A percentile compares a stretch with the other conserved stretches of the same genome.
Conservation (phyloP, 2,113 vertebrate genomes). For the Porphyrio hochstetteri region DNA sequence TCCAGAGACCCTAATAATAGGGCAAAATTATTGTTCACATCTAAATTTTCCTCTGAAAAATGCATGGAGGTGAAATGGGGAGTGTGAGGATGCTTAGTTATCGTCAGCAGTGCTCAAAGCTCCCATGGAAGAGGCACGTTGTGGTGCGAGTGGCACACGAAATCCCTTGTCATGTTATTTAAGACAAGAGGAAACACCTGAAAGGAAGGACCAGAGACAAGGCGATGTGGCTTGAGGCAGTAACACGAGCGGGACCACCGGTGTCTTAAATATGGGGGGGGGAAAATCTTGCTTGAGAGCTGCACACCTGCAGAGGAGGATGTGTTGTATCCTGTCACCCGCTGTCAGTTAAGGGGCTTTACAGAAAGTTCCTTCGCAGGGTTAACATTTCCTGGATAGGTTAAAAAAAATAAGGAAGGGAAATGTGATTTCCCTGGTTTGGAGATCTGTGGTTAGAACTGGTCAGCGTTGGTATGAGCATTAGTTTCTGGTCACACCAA, state of each 20-base stretch:
- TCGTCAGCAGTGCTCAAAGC: neutral
- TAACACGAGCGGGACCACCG: fast-evolving
- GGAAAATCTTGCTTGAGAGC: neutral
- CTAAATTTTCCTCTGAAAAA: neutral
- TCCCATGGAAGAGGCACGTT: neutral
- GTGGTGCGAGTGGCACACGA: fast-evolving
- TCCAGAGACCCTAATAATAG: neutral
- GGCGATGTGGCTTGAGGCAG: neutral
- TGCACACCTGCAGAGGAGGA: neutral
- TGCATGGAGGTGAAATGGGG: neutral
- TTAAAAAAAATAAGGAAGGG: neutral
- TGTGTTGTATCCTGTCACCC: neutral
- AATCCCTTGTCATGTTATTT: neutral
- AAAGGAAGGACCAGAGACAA: neutral
- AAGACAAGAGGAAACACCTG: neutral
- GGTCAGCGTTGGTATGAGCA: fast-evolving
- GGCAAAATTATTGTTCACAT: neutral
- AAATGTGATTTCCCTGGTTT: neutral
- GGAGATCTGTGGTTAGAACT: neutral
- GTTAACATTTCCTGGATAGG: neutral
- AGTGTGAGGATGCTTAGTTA: neutral
- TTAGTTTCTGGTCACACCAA: neutral
- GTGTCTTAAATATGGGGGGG: fast-evolving
- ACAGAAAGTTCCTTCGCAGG: neutral
- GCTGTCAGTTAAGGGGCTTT: neutral